Conservation (phyloP, 1,140 invertebrate species). For the Helicoverpa armigera region DNA sequence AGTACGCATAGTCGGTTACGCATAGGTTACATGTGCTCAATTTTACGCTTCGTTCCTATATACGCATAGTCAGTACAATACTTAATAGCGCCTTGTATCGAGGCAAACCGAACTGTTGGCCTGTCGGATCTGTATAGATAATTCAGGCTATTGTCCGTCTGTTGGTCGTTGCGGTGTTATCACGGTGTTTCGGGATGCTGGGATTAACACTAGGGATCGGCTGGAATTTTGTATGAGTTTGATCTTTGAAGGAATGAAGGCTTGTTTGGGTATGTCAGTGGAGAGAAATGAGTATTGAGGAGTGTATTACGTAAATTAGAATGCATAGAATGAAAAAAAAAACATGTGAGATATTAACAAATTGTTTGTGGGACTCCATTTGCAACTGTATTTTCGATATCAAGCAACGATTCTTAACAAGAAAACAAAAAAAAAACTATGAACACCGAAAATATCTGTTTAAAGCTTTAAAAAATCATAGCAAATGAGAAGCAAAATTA, state of each 20-base stretch:
- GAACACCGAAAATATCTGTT: too few species aligned
- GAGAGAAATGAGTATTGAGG: not conserved
- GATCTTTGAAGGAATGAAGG: not conserved
- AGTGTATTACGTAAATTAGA: too few species aligned
- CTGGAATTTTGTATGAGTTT: not conserved
- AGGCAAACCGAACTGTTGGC: constrained; percentile 17
- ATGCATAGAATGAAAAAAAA: too few species aligned
- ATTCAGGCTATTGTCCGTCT: constrained; percentile 37
- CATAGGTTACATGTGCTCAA: not conserved
- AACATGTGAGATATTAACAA: too few species aligned
- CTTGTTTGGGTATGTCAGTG: not conserved
- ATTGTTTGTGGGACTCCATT: too few species aligned
- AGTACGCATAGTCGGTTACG: not conserved
- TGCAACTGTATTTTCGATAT: too few species aligned
- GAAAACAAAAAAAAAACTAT: too few species aligned
- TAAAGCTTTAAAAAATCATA: too few species aligned
- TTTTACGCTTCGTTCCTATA: too few species aligned
- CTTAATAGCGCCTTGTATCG: constrained; percentile 19
- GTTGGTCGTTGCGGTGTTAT: constrained; percentile 12
- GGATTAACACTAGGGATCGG: constrained; percentile 8
- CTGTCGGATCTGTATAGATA: constrained; percentile 40
- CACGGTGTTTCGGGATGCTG: constrained; percentile 30
- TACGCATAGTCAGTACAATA: not conserved
- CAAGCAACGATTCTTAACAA: too few species aligned
- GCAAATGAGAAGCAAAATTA: not conserved